Percentiles rank a stretch among this genome's conserved stretches.
Evolutionary conservation across 2,888 invertebrate species (phyloP).

Genomic region (Dicranocentrus wangi): DNA sequence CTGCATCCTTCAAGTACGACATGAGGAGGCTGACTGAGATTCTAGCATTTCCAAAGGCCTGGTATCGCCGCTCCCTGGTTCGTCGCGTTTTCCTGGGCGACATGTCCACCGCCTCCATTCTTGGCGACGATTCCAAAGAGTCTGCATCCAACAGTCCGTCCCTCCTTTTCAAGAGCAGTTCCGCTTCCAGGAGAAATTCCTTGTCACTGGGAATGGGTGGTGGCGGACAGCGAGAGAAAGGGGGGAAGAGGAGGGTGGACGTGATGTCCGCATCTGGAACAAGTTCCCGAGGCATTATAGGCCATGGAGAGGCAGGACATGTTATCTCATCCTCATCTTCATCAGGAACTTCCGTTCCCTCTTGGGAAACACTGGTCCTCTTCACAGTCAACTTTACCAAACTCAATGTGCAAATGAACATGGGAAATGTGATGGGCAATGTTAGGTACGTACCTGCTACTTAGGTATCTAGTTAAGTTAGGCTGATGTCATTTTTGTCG

Average conservation of each 20-base stretch:
- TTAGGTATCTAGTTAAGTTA: too few species aligned
- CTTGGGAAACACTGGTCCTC: conserved; percentile 96
- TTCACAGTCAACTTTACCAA: conserved; percentile 97
- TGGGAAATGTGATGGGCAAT: conserved; percentile 99
- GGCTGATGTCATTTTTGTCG: too few species aligned
- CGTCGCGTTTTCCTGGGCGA: conserved; percentile 94
- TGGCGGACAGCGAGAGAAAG: background rate
- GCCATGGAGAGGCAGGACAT: too few species aligned
- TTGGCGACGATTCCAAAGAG: conserved; percentile 74
- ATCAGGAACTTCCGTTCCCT: conserved; percentile 76
- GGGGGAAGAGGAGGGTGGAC: conserved; percentile 13
- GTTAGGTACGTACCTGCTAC: conserved; percentile 85
- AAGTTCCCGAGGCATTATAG: too few species aligned
- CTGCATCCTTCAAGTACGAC: conserved; percentile 97
- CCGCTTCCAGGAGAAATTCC: conserved; percentile 33
- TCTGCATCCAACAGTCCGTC: conserved; percentile 53
- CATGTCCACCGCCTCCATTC: conserved; percentile 77
- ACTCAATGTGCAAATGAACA: conserved; percentile 98
- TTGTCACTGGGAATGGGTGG: conserved; percentile 23
- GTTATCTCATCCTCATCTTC: background rate
- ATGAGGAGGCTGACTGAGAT: conserved; percentile 98
- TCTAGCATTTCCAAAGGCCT: conserved; percentile 97
- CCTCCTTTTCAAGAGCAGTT: conserved; percentile 66
- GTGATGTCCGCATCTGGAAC: background rate
- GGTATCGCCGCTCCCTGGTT: conserved; percentile 96